phyloP scores from a whole-genome alignment of 2,888 invertebrate genomes.

The Brachycybe producta region DNA sequence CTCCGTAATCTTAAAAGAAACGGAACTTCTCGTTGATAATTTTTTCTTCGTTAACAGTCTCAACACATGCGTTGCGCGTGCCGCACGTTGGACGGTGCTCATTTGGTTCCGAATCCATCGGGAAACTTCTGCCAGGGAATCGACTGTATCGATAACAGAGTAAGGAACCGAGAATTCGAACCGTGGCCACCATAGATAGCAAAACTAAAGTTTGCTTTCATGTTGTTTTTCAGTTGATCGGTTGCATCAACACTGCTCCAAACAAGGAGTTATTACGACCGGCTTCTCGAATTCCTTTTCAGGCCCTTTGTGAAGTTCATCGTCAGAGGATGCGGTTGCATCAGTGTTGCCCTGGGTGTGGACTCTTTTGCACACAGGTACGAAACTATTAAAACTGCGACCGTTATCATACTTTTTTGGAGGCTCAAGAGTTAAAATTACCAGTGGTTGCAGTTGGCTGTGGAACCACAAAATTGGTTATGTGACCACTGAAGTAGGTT shows the following conservation, averaged over 20 bases:
- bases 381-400: slow-evolving; percentile 34
- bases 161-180: slow-evolving; percentile 3
- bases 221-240: slow-evolving; percentile 41
- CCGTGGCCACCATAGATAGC: neutral
- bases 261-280: slow-evolving; percentile 33
- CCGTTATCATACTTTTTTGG: neutral
- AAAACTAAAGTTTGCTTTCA: neutral
- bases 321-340: slow-evolving; percentile 58
- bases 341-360: slow-evolving; percentile 81
- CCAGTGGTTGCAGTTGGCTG: no score
- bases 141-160: slow-evolving; percentile 19
- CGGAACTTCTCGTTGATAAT: no score
- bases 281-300: slow-evolving; percentile 50
- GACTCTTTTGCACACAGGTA: slow-evolving; percentile 80
- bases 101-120: neutral
- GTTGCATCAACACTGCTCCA: slow-evolving; percentile 58
- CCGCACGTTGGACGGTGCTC: slow-evolving; percentile 1
- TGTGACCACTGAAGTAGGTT: neutral
- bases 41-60: no score
- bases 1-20: no score
- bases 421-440: no score
- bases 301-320: slow-evolving; percentile 66
- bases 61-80: slow-evolving; percentile 7
- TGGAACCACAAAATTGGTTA: no score
- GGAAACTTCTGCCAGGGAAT: slow-evolving; percentile 17